Evolutionary conservation across 2,888 invertebrate genomes (phyloP).

Genomic region (Molanna angustata): DNA sequence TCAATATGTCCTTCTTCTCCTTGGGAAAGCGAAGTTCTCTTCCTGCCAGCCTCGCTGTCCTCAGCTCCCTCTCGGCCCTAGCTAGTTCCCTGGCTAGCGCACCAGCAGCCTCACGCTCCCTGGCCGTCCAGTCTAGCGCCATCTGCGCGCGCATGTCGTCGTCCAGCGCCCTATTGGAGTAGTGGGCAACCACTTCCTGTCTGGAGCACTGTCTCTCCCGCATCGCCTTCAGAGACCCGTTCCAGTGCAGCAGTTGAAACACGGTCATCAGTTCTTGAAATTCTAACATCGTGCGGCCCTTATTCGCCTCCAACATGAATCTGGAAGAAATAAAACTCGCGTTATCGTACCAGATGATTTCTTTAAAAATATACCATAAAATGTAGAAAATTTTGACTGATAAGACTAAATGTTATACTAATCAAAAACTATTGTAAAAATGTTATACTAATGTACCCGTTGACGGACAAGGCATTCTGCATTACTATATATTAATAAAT

Average conservation of each 20-base stretch:
- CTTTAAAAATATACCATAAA: too few relatives aligned
- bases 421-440: too few relatives aligned
- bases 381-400: too few relatives aligned
- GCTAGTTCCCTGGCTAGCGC: conserved; percentile 79
- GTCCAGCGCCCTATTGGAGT: conserved; percentile 87
- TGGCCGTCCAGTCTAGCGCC: conserved; percentile 93
- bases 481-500: too few relatives aligned
- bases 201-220: conserved; percentile 91
- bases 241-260: conserved; percentile 94
- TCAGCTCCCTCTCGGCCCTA: conserved; percentile 82
- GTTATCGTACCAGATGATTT: too few relatives aligned
- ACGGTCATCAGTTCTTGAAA: conserved; percentile 98
- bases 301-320: conserved; percentile 76
- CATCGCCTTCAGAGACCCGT: conserved; percentile 94
- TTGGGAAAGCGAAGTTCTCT: conserved; percentile 91
- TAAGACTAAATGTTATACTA: too few relatives aligned
- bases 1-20: conserved; percentile 91
- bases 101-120: conserved; percentile 70
- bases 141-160: conserved; percentile 96
- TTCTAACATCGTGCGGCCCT: conserved; percentile 92
- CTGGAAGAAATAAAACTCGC: too few relatives aligned
- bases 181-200: conserved; percentile 90
- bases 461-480: too few relatives aligned
- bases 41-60: conserved; percentile 82
- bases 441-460: too few relatives aligned